Percentiles rank a stretch among this genome's conserved stretches.
phyloP scores from a whole-genome alignment of 2,797 vertebrate species.

The Liasis olivaceus region DNA sequence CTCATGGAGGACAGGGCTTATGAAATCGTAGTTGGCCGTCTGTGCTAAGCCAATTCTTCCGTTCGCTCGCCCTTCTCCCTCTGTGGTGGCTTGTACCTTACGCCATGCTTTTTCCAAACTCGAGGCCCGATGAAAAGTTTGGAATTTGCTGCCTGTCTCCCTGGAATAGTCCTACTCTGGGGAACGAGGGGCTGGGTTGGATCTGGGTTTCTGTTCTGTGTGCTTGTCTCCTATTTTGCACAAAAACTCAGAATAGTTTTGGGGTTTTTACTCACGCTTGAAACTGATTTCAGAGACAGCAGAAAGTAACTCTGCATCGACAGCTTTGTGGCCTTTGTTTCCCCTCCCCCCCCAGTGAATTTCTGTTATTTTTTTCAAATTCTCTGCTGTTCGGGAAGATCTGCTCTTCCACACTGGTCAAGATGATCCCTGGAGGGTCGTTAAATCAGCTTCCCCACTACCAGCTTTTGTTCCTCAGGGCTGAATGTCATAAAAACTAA shows the following conservation, averaged over 20 bases:
- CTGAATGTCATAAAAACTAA: background rate
- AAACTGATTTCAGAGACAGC: background rate
- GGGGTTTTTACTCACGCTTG: too few species aligned
- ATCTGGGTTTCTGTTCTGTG: background rate
- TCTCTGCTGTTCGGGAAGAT: background rate
- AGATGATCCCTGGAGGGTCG: background rate
- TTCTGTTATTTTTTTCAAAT: background rate
- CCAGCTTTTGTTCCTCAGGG: background rate
- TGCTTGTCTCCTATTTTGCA: too few species aligned
- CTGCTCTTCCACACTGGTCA: background rate
- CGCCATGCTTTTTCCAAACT: background rate
- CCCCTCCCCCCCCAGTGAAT: background rate
- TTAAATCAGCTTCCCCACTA: background rate
- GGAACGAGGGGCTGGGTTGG: background rate
- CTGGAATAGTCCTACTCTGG: background rate
- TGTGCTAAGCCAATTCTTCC: background rate
- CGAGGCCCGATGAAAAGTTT: background rate
- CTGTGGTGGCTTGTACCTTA: too few species aligned
- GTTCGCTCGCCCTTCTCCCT: background rate
- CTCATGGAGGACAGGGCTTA: too few species aligned
- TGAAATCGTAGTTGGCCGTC: background rate
- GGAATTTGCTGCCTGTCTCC: background rate
- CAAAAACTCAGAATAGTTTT: background rate
- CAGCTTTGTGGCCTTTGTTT: too few species aligned
- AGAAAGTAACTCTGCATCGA: background rate